phyloP scores from a whole-genome alignment of 2,113 vertebrate genomes.

The Carollia perspicillata region DNA sequence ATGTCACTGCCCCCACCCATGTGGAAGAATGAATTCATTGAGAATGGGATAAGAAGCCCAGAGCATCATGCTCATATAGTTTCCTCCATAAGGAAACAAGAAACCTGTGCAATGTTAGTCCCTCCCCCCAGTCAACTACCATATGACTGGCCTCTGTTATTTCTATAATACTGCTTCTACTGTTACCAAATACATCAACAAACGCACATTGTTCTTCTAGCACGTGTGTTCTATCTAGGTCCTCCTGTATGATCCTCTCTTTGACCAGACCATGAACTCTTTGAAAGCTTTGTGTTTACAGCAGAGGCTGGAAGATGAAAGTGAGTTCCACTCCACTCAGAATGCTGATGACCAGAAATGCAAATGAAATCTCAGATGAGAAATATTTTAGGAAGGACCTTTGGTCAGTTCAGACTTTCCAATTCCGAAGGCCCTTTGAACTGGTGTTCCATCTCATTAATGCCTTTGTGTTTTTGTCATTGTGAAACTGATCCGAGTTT shows the following conservation, averaged over 20 bases:
- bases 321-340: constrained; percentile 89
- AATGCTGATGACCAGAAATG: constrained; percentile 82
- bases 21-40: not conserved
- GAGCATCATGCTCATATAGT: not conserved
- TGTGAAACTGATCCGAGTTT: constrained; percentile 90
- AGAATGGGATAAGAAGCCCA: not conserved
- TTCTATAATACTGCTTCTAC: not conserved
- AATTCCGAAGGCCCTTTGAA: not conserved
- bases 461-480: constrained; percentile 3
- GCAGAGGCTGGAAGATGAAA: constrained; percentile 91
- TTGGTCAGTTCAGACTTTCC: not conserved
- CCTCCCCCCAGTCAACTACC: not conserved
- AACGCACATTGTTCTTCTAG: not conserved
- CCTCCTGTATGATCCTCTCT: constrained; percentile 96
- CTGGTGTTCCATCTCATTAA: not conserved
- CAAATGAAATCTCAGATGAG: constrained; percentile 87
- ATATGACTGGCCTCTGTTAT: not conserved
- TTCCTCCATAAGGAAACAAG: not conserved
- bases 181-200: not conserved
- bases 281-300: constrained; percentile 96
- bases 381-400: not conserved
- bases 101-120: not conserved
- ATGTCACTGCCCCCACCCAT: not conserved
- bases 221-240: constrained; percentile 82
- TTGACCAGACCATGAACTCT: constrained; percentile 99